These are phyloP conservation scores for Coluber constrictor DNA, from an alignment of 2,797 vertebrate genomes.

Conservation along the genomic window DNA sequence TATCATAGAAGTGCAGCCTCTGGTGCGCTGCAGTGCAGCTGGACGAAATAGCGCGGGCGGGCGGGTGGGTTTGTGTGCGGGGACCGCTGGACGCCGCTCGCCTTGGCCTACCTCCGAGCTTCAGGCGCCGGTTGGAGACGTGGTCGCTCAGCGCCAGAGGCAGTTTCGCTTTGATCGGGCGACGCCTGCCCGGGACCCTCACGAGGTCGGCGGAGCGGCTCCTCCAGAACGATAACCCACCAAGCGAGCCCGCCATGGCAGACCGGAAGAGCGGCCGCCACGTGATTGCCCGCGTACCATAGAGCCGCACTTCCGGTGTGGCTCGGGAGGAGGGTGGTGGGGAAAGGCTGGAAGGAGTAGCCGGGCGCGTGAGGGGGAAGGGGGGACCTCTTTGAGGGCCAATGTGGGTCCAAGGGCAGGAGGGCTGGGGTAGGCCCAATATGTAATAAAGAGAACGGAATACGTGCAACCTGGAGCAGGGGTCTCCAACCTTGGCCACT, in stretches of 20 bases:
- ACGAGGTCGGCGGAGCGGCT: not conserved
- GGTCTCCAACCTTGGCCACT: no score
- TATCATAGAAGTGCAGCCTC: not conserved
- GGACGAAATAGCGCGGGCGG: not conserved
- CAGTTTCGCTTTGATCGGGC: not conserved
- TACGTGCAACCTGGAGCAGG: no score
- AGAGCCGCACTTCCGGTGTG: not conserved
- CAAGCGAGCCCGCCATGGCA: not conserved
- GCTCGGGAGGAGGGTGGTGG: no score
- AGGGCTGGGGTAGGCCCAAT: not conserved
- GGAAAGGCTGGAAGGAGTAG: not conserved
- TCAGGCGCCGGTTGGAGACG: not conserved
- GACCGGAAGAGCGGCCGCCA: not conserved
- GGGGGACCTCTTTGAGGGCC: not conserved
- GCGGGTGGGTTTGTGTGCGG: not conserved
- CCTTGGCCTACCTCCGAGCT: not conserved
- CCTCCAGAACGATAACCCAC: not conserved
- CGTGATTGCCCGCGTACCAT: not conserved
- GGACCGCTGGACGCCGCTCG: not conserved
- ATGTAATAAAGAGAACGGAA: no score
- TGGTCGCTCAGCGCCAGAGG: not conserved
- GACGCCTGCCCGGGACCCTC: not conserved
- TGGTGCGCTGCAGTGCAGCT: not conserved
- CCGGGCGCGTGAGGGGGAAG: no score
- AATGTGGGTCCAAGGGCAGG: not conserved